phyloP scores from a whole-genome alignment of 2,888 invertebrate species.

The Linyphia triangularis region DNA sequence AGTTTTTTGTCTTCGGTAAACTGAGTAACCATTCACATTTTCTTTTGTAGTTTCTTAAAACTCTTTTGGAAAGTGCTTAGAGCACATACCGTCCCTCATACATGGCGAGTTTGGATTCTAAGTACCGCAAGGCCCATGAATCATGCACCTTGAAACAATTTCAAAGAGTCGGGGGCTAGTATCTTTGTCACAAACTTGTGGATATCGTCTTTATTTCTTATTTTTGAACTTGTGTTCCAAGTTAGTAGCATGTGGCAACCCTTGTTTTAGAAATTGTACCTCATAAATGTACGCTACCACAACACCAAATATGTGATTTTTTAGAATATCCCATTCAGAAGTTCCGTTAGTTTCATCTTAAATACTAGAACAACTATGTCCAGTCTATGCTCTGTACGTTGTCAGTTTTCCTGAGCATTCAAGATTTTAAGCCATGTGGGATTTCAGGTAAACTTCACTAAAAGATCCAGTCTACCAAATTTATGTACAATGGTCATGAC shows the following conservation, averaged over 20 bases:
- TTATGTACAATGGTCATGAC: slow-evolving; percentile 80
- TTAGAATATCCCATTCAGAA: slow-evolving; percentile 76
- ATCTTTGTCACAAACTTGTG: slow-evolving; percentile 78
- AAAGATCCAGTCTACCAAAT: slow-evolving; percentile 80
- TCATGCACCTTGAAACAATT: slow-evolving; percentile 50
- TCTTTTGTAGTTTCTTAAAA: neutral
- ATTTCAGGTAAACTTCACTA: slow-evolving; percentile 81
- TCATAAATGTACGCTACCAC: slow-evolving; percentile 76
- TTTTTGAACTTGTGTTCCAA: slow-evolving; percentile 66
- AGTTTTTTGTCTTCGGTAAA: slow-evolving; percentile 17
- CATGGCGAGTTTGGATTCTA: slow-evolving; percentile 47
- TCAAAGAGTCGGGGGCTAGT: slow-evolving; percentile 77
- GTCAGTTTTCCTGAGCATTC: slow-evolving; percentile 74
- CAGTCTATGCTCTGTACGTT: slow-evolving; percentile 76
- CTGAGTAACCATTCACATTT: slow-evolving; percentile 42
- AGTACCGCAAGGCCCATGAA: slow-evolving; percentile 52
- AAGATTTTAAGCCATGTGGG: slow-evolving; percentile 80
- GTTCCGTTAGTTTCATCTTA: slow-evolving; percentile 76
- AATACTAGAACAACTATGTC: slow-evolving; percentile 78
- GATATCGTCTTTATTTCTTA: slow-evolving; percentile 76
- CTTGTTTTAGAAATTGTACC: slow-evolving; percentile 78
- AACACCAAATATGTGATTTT: slow-evolving; percentile 77
- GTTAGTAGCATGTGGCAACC: slow-evolving; percentile 77
- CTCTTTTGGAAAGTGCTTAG: slow-evolving; percentile 39
- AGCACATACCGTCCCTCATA: slow-evolving; percentile 58